Evolutionary conservation across 2,113 vertebrate genomes (phyloP).

Genomic region (Zosterops japonicus): DNA sequence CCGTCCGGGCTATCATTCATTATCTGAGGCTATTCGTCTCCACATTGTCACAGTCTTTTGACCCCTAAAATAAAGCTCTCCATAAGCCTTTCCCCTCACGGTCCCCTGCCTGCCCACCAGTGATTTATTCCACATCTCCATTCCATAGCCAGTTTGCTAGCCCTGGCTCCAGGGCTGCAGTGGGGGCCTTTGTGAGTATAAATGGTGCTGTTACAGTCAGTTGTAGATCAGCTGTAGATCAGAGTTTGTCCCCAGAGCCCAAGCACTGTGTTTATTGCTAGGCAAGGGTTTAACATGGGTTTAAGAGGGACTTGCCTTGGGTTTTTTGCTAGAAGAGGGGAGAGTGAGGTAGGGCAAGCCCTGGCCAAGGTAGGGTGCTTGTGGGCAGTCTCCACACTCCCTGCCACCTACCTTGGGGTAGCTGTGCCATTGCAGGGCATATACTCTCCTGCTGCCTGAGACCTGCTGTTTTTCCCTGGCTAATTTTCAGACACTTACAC

Average conservation of each 20-base stretch:
- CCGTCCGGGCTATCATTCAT: slow-evolving; percentile 68
- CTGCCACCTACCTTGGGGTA: neutral
- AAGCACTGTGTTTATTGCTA: fast-evolving
- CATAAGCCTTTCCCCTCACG: slow-evolving; percentile 18
- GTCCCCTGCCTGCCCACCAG: neutral
- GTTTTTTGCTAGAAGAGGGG: neutral
- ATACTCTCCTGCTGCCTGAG: neutral
- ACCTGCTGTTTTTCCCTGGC: neutral
- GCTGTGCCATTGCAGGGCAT: neutral
- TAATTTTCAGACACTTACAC: neutral
- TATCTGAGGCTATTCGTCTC: slow-evolving; percentile 71
- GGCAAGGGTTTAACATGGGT: neutral
- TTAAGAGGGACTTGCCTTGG: neutral
- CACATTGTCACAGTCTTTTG: slow-evolving; percentile 67
- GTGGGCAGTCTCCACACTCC: neutral
- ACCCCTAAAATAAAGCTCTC: slow-evolving; percentile 65
- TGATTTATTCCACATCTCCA: neutral
- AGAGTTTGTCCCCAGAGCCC: neutral
- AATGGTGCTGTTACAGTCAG: neutral
- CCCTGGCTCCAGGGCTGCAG: neutral
- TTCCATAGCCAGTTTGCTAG: neutral
- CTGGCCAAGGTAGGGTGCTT: neutral
- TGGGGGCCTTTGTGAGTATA: neutral
- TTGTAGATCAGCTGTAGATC: neutral
- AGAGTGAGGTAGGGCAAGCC: fast-evolving